These are phyloP conservation scores for Ypsolopha scabrella DNA, from an alignment of 2,888 invertebrate species.

Conservation along the genomic window DNA sequence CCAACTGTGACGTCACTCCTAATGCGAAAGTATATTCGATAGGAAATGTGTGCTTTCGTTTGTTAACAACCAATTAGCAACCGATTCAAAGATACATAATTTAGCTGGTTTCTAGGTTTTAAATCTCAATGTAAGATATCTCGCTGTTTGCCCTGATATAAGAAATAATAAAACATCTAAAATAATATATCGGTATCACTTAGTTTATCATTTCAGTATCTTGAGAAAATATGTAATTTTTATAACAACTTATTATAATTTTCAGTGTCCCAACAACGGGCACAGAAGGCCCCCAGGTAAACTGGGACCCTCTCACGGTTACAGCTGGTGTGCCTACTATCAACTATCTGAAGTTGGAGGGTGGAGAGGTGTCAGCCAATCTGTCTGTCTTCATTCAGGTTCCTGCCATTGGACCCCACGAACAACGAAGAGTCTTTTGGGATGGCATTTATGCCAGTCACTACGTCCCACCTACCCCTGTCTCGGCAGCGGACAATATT, in stretches of 20 bases:
- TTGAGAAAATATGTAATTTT: too few relatives aligned
- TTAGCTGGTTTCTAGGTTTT: too few relatives aligned
- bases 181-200: too few relatives aligned
- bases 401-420: constrained; percentile 26
- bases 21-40: too few relatives aligned
- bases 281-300: not conserved
- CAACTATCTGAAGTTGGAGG: constrained; percentile 24
- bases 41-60: too few relatives aligned
- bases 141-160: too few relatives aligned
- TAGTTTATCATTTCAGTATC: too few relatives aligned
- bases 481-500: constrained; percentile 17
- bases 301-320: constrained; percentile 22
- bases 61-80: too few relatives aligned
- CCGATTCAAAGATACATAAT: too few relatives aligned
- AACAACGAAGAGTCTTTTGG: constrained; percentile 30
- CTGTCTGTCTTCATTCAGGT: constrained; percentile 14
- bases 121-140: too few relatives aligned
- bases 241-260: not conserved
- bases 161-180: too few relatives aligned
- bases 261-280: constrained; percentile 2
- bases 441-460: constrained; percentile 21
- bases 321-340: constrained; percentile 4
- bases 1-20: too few relatives aligned
- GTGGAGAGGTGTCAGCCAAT: constrained; percentile 13
- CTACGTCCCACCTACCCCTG: constrained; percentile 24